phyloP scores from a whole-genome alignment of 2,113 vertebrate species.

The Pavo muticus region DNA sequence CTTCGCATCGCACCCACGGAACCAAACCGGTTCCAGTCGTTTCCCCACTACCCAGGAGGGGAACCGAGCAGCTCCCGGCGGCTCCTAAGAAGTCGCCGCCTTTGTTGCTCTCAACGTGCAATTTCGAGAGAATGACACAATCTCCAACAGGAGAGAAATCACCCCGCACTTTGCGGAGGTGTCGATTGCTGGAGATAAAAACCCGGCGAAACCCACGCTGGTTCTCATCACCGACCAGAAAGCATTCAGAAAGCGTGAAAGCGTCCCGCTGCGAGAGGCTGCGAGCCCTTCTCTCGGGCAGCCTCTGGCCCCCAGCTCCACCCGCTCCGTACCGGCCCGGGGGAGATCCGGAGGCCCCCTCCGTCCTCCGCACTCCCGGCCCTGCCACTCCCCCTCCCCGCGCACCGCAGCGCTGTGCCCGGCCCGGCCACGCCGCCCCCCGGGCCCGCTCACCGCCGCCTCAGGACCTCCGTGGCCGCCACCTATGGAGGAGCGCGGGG shows the following conservation, averaged over 20 bases:
- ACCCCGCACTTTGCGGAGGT: conserved; percentile 64
- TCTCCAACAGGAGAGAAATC: conserved; percentile 57
- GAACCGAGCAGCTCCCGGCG: conserved; percentile 62
- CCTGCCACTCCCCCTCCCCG: too few relatives aligned
- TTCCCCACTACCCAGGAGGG: conserved; percentile 64
- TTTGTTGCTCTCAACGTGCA: conserved; percentile 79
- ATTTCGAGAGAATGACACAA: conserved; percentile 79
- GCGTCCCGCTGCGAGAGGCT: too few relatives aligned
- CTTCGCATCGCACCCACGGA: conserved; percentile 75
- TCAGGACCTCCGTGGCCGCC: neutral
- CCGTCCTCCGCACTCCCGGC: too few relatives aligned
- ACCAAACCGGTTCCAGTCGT: conserved; percentile 75
- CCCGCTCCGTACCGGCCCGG: too few relatives aligned
- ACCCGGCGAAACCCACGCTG: conserved; percentile 46
- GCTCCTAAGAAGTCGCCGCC: conserved; percentile 79
- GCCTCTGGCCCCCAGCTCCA: neutral
- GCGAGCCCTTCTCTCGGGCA: neutral
- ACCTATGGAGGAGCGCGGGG: neutral
- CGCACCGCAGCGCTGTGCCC: too few relatives aligned
- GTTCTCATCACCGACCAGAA: conserved; percentile 29
- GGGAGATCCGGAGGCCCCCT: too few relatives aligned
- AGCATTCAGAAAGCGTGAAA: too few relatives aligned
- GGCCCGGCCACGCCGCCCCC: too few relatives aligned
- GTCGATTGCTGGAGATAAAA: conserved; percentile 60
- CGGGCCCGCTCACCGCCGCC: too few relatives aligned